These are phyloP conservation scores for Acrocephalus kingi DNA, from an alignment of 2,113 vertebrate genomes.

Conservation along the genomic window DNA sequence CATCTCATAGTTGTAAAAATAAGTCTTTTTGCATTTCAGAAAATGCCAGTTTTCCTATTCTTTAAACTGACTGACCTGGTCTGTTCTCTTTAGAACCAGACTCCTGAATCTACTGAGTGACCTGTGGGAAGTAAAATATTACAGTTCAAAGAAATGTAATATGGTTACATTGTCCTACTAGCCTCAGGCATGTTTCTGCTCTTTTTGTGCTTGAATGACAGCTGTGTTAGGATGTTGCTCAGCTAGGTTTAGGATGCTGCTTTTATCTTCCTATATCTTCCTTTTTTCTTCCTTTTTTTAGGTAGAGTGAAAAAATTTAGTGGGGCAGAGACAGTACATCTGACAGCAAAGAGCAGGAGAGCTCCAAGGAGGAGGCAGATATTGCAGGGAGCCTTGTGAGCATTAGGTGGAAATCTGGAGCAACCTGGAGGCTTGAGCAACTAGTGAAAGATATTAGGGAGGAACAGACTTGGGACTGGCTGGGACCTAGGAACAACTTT, in stretches of 20 bases:
- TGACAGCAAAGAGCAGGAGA: not conserved
- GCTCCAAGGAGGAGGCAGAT: not conserved
- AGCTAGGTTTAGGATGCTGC: not conserved
- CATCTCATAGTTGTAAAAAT: not conserved
- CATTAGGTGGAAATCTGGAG: not conserved
- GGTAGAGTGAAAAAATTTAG: not conserved
- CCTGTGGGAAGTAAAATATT: not conserved
- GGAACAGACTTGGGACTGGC: not conserved
- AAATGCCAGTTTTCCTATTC: not conserved
- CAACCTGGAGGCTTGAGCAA: not conserved
- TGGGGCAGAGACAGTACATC: not conserved
- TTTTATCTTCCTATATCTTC: not conserved
- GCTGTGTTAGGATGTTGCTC: not conserved
- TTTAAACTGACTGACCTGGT: not conserved
- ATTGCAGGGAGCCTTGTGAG: not conserved
- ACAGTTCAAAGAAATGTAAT: not conserved
- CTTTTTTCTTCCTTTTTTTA: not conserved
- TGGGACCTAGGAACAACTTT: not conserved
- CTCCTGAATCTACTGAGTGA: not conserved
- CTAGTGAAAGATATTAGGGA: not conserved
- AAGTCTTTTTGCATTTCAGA: not conserved
- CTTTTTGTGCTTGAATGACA: not conserved
- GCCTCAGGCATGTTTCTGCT: not conserved
- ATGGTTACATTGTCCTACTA: not conserved
- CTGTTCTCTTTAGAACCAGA: not conserved